These are phyloP conservation scores for Fragum fragum DNA, from an alignment of 2,888 invertebrate species.

Conservation along the genomic window DNA sequence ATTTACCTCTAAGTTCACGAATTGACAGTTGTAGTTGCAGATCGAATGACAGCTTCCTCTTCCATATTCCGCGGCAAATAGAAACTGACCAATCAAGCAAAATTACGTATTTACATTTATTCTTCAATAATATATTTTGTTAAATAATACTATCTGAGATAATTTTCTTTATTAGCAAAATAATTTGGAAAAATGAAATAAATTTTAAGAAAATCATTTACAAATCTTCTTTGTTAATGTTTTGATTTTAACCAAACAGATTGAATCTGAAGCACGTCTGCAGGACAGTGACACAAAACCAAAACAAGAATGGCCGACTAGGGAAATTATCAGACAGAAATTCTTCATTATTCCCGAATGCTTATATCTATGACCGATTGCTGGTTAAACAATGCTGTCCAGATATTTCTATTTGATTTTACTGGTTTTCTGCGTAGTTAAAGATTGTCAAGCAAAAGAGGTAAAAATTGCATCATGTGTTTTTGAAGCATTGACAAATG, in stretches of 20 bases:
- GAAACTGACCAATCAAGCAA: constrained; percentile 14
- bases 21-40: neutral
- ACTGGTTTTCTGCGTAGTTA: neutral
- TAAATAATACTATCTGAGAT: too few species aligned
- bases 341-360: neutral
- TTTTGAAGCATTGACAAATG: too few species aligned
- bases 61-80: constrained; percentile 26
- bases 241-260: neutral
- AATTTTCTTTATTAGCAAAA: too few species aligned
- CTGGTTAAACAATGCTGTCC: too few species aligned
- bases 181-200: neutral
- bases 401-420: neutral
- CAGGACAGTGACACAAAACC: constrained; percentile 14
- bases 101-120: constrained; percentile 27
- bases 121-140: neutral
- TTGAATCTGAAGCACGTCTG: neutral
- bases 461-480: neutral
- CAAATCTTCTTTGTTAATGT: neutral
- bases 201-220: neutral
- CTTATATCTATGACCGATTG: too few species aligned
- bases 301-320: constrained; percentile 21
- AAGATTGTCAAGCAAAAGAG: neutral
- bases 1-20: neutral
- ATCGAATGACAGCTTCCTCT: constrained; percentile 26
- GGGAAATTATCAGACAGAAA: neutral